Evolutionary conservation across 2,113 vertebrate species (phyloP).

Genomic region (Phyllopteryx taeniolatus): DNA sequence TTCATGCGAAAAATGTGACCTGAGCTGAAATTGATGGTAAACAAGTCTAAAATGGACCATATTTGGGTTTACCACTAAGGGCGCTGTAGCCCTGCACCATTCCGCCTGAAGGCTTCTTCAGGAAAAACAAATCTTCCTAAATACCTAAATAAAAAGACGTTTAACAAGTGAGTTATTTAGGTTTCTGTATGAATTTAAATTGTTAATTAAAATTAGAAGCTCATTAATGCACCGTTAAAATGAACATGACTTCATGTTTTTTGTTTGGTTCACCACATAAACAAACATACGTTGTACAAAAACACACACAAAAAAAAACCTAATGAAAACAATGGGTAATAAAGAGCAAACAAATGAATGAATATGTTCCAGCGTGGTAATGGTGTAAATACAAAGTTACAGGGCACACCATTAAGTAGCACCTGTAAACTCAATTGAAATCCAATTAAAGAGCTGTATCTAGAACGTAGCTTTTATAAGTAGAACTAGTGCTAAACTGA

Average conservation of each 20-base stretch:
- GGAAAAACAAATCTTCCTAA: neutral
- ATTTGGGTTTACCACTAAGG: constrained; percentile 43
- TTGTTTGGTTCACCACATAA: neutral
- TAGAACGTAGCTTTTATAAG: too few relatives aligned
- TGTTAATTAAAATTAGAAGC: neutral
- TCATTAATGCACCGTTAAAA: neutral
- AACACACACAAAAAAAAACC: too few relatives aligned
- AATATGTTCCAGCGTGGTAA: neutral
- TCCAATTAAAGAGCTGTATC: too few relatives aligned
- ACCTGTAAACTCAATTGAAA: neutral
- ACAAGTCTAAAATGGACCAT: constrained; percentile 52
- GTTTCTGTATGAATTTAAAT: too few relatives aligned
- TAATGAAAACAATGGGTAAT: neutral
- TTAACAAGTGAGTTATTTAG: neutral
- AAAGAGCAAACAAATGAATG: neutral
- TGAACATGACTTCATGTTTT: neutral
- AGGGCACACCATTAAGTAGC: neutral
- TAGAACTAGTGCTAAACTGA: neutral
- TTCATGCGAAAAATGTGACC: constrained; percentile 14
- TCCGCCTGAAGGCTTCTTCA: neutral
- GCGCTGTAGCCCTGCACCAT: constrained; percentile 62
- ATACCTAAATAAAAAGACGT: neutral
- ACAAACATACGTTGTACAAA: neutral
- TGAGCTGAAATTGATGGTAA: constrained; percentile 63
- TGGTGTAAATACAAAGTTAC: neutral